Conservation (phyloP, 2,888 invertebrate genomes). For the Lacanobia wlatinum region DNA sequence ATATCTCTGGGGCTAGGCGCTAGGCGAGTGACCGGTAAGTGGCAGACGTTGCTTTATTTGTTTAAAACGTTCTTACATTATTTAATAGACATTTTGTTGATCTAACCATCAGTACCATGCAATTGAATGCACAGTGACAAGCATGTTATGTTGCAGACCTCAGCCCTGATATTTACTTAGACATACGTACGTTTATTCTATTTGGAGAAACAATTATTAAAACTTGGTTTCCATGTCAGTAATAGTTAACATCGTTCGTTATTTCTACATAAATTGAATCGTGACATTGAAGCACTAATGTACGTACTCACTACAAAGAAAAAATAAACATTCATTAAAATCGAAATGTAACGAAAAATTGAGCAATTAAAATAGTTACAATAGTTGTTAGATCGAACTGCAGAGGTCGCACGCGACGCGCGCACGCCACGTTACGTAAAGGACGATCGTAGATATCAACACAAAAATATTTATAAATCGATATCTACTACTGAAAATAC, state of each 20-base stretch:
- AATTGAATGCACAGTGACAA: constrained; percentile 17
- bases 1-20: background rate
- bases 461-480: constrained; percentile 58
- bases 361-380: constrained; percentile 66
- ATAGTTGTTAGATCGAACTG: constrained; percentile 61
- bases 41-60: constrained; percentile 29
- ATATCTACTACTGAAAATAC: constrained; percentile 39
- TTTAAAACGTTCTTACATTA: constrained; percentile 28
- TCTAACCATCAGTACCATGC: constrained; percentile 4
- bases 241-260: constrained; percentile 2
- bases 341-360: constrained; percentile 58
- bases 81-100: constrained; percentile 36
- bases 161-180: constrained; percentile 10
- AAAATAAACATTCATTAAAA: constrained; percentile 43
- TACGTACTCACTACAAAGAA: constrained; percentile 30
- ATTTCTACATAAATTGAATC: constrained; percentile 17
- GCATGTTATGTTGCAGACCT: constrained; percentile 15
- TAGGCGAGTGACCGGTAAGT: constrained; percentile 40
- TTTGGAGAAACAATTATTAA: constrained; percentile 9
- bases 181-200: background rate
- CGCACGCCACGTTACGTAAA: constrained; percentile 68
- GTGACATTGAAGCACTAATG: constrained; percentile 37
- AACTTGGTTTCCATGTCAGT: constrained; percentile 13
- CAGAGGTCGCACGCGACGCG: constrained; percentile 64
- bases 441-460: constrained; percentile 60